These are phyloP conservation scores for Eupeodes corollae DNA, from an alignment of 1,140 invertebrate species.

Conservation along the genomic window DNA sequence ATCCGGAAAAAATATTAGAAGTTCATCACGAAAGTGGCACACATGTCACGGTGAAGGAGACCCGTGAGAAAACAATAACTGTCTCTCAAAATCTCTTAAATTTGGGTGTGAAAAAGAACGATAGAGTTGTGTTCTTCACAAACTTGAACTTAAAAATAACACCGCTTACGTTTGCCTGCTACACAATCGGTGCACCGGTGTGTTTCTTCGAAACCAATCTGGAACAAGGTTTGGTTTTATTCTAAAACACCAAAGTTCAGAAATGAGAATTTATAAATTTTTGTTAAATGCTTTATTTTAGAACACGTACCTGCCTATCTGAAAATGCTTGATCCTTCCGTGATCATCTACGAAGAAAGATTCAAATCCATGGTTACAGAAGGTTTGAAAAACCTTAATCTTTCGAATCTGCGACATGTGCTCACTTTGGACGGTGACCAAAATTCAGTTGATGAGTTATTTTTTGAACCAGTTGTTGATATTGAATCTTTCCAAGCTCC, in stretches of 20 bases:
- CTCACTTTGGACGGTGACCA: background rate
- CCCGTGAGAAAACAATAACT: background rate
- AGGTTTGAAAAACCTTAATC: too few relatives aligned
- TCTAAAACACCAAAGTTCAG: too few relatives aligned
- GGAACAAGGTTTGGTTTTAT: conserved; percentile 3
- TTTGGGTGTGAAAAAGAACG: conserved; percentile 1
- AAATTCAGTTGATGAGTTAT: background rate
- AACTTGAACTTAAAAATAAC: background rate
- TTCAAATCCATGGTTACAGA: too few relatives aligned
- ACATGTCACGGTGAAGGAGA: background rate
- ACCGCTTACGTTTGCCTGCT: background rate
- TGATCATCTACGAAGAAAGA: too few relatives aligned
- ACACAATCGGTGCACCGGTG: conserved; percentile 2
- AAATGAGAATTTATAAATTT: too few relatives aligned
- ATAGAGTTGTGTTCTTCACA: background rate
- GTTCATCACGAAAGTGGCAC: background rate
- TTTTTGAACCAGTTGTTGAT: background rate
- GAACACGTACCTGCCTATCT: too few relatives aligned
- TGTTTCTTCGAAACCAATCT: conserved; percentile 1
- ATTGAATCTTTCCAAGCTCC: background rate
- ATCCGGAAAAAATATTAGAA: conserved; percentile 1
- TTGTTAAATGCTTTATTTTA: too few relatives aligned
- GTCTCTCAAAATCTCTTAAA: conserved; percentile 1
- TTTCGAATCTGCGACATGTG: background rate
- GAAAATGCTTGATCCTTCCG: too few relatives aligned